Evolutionary conservation across 2,888 invertebrate genomes (phyloP).

Genomic region (Drosophila eohydei): DNA sequence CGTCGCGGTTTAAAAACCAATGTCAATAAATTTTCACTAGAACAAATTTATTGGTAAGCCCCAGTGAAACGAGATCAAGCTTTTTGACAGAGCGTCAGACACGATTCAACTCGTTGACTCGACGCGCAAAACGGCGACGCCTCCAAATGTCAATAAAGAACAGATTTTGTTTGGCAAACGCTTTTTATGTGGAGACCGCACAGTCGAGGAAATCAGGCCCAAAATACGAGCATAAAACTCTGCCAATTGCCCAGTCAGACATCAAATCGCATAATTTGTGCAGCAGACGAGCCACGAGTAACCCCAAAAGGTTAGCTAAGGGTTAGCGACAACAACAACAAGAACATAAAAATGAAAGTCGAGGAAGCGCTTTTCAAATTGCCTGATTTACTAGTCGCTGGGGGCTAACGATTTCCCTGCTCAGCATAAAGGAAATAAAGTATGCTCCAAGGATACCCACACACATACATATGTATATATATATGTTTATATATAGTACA

Average conservation of each 20-base stretch:
- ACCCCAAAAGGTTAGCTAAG: conserved; percentile 45
- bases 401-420: conserved; percentile 49
- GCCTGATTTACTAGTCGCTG: conserved; percentile 77
- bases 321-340: conserved; percentile 28
- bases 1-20: conserved; percentile 79
- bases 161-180: conserved; percentile 56
- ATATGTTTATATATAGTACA: conserved; percentile 10
- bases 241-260: conserved; percentile 73
- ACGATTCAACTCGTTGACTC: conserved; percentile 67
- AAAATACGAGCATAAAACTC: conserved; percentile 11
- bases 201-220: conserved; percentile 28
- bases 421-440: conserved; percentile 45
- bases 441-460: conserved; percentile 50
- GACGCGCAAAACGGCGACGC: conserved; percentile 67
- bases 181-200: conserved; percentile 29
- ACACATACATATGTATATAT: not conserved
- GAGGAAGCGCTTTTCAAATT: conserved; percentile 67
- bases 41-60: conserved; percentile 79
- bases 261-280: conserved; percentile 82
- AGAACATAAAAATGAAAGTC: conserved; percentile 50
- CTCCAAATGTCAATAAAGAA: conserved; percentile 76
- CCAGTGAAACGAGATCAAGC: conserved; percentile 35
- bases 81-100: conserved; percentile 66
- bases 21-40: conserved; percentile 80
- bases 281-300: conserved; percentile 45